Conservation (phyloP, 2,797 vertebrate genomes). For the Vipera latastei region DNA sequence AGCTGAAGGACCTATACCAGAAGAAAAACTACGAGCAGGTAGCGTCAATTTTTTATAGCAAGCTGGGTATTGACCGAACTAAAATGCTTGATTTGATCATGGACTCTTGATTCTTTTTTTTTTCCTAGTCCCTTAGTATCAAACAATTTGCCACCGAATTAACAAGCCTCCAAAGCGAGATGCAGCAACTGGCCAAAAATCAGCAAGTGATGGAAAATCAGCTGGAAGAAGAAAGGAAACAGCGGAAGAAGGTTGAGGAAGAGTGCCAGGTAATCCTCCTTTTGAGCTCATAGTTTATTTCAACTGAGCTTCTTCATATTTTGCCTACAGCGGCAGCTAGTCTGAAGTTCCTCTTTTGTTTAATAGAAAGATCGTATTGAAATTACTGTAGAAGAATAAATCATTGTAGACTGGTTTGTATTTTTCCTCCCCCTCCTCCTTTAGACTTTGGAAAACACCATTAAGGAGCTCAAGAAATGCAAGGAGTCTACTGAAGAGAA, state of each 20-base stretch:
- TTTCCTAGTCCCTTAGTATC: slow-evolving; percentile 64
- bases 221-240: slow-evolving; percentile 51
- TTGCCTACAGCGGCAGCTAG: too few relatives aligned
- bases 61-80: not conserved
- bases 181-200: slow-evolving; percentile 63
- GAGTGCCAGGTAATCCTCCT: slow-evolving; percentile 58
- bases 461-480: slow-evolving; percentile 63
- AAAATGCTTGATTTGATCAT: not conserved
- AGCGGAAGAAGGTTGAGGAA: slow-evolving; percentile 57
- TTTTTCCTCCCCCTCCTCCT: not conserved
- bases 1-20: slow-evolving; percentile 66
- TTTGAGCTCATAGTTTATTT: too few relatives aligned
- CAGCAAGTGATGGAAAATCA: slow-evolving; percentile 56
- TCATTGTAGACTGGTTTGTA: not conserved
- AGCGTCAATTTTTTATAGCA: not conserved
- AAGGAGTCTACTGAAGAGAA: slow-evolving; percentile 64
- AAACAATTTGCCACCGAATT: slow-evolving; percentile 65
- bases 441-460: slow-evolving; percentile 67
- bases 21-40: slow-evolving; percentile 73
- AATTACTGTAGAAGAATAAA: not conserved
- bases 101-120: slow-evolving; percentile 1
- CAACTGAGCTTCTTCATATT: not conserved
- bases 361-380: not conserved
- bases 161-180: slow-evolving; percentile 61
- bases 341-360: not conserved